Evolutionary conservation across 2,888 invertebrate genomes (phyloP).

Genomic region (Gerris lacustris): DNA sequence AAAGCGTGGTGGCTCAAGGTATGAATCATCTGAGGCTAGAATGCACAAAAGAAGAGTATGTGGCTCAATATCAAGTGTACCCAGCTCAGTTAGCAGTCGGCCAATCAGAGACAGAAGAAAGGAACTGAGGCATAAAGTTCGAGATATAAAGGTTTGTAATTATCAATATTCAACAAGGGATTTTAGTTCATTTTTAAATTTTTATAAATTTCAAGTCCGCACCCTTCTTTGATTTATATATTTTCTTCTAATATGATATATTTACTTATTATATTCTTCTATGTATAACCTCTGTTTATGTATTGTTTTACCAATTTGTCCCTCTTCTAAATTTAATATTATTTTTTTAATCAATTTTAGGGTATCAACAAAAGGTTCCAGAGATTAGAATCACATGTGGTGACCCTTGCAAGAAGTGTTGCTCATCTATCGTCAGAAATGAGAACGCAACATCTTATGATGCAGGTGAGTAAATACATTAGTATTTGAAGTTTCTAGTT

Average conservation of each 20-base stretch:
- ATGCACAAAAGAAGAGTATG: constrained; percentile 47
- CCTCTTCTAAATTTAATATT: not conserved
- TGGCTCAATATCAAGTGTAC: constrained; percentile 71
- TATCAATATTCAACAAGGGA: not conserved
- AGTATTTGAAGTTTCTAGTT: not conserved
- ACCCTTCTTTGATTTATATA: too few relatives aligned
- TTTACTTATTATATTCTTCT: too few relatives aligned
- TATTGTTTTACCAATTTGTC: not conserved
- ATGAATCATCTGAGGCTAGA: constrained; percentile 47
- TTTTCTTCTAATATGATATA: too few relatives aligned
- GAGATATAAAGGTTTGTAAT: constrained; percentile 49
- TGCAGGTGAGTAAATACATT: constrained; percentile 42
- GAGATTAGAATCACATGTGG: constrained; percentile 78
- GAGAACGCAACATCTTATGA: constrained; percentile 76
- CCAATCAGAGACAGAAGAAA: constrained; percentile 57
- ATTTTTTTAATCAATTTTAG: constrained; percentile 34
- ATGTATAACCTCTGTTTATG: not conserved
- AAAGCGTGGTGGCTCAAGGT: constrained; percentile 40
- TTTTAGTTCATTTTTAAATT: too few relatives aligned
- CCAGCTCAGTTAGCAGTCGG: constrained; percentile 67
- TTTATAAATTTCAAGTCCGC: too few relatives aligned
- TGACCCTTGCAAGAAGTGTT: constrained; percentile 77
- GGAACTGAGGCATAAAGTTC: constrained; percentile 61
- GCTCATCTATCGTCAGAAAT: constrained; percentile 85
- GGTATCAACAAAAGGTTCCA: constrained; percentile 79